Evolutionary conservation across 2,797 vertebrate species (phyloP).

Genomic region (Meda fulgida): DNA sequence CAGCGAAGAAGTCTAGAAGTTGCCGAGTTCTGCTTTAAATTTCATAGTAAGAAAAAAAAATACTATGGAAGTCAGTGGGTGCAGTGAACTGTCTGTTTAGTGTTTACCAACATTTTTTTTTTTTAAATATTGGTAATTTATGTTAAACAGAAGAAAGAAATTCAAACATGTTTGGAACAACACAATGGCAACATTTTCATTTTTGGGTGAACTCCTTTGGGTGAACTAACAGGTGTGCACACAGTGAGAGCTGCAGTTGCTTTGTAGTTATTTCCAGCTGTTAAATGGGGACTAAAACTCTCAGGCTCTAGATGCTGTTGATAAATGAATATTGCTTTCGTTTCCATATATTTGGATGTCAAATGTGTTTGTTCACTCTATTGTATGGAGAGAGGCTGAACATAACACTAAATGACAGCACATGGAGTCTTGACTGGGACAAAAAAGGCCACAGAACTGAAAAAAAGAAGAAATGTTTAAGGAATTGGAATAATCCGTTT

Average conservation of each 20-base stretch:
- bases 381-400: background rate
- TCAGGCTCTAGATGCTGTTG: background rate
- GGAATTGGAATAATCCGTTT: background rate
- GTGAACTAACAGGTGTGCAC: background rate
- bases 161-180: too few relatives aligned
- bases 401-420: background rate
- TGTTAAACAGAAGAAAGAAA: too few relatives aligned
- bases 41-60: too few relatives aligned
- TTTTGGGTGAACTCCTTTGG: too few relatives aligned
- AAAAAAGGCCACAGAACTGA: background rate
- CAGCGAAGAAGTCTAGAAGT: too few relatives aligned
- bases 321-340: background rate
- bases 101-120: too few relatives aligned
- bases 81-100: too few relatives aligned
- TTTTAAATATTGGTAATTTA: too few relatives aligned
- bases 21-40: too few relatives aligned
- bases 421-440: background rate
- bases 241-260: background rate
- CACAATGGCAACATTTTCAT: too few relatives aligned
- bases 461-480: background rate
- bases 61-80: too few relatives aligned
- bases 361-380: slow-evolving; percentile 11
- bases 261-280: background rate
- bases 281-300: background rate
- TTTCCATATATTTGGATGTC: slow-evolving; percentile 32